These are phyloP conservation scores for Xenops minutus DNA, from an alignment of 2,797 vertebrate genomes.

Conservation along the genomic window DNA sequence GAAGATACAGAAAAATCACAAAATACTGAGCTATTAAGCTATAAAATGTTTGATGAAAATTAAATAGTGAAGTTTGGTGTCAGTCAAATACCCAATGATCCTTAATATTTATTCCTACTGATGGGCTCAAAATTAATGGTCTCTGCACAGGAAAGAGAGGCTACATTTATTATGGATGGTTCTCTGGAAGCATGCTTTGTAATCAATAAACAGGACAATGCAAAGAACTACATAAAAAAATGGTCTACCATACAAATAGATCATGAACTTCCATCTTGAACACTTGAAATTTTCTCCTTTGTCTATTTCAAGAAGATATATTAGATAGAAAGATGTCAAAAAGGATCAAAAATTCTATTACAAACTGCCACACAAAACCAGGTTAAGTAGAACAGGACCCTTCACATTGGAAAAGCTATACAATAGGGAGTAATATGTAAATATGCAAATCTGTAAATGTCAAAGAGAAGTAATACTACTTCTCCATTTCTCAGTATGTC, in stretches of 20 bases:
- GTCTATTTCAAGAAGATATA: neutral
- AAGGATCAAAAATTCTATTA: neutral
- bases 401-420: neutral
- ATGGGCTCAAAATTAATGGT: neutral
- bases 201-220: neutral
- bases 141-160: neutral
- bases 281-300: neutral
- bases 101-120: neutral
- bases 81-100: neutral
- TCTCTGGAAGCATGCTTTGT: neutral
- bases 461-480: neutral
- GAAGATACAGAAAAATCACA: neutral
- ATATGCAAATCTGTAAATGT: neutral
- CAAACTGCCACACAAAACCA: neutral
- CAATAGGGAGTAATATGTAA: fast-evolving
- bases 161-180: neutral
- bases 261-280: neutral
- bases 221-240: neutral
- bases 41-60: neutral
- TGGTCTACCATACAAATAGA: neutral
- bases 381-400: neutral
- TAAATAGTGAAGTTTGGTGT: neutral
- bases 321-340: neutral
- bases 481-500: neutral
- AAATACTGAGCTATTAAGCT: neutral